Base-by-base conservation (phyloP, 2,888 invertebrate species). In the Ochropacha duplaris region DNA sequence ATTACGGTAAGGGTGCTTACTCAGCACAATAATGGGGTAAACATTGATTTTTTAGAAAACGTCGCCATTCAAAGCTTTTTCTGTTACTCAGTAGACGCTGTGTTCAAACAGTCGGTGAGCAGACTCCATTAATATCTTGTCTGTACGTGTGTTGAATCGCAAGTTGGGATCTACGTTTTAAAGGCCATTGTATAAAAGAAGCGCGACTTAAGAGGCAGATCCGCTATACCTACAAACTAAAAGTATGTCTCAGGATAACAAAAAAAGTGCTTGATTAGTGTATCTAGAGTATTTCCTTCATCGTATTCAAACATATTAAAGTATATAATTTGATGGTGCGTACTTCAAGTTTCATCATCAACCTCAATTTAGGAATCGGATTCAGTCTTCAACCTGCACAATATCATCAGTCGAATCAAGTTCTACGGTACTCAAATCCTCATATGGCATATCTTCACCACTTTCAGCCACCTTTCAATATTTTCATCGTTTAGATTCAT, bases 101-200 rank as follows among this genome's bases (percentile, higher is more conserved):
- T 44, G 44, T 71, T 69, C 74, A 76, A 81, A 81, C 73, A 76
- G 68, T 68, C 65, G 63, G 55, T 50, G 58, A 54, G 57, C 57
- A 60, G 60, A 66, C 64, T 78, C 79, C 81, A 80, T 81, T 81
- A 81, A 79, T 78, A 81, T 79, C 74, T 69, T 59, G 59, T 54
- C 61, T 61, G 62, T 60, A 74, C 82, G 81, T 80, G 81, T 72
- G 68, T 66, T 28, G 81, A 80, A 81, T 81, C 60, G 61, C 64
- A 74, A 80, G 68, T 72, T 72, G 71, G 76, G 73, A 71, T 76
- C 72, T 70, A 65, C 66, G 64, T 69, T 76, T 73, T 70, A 71
- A 68, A 73, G 73, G 64, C 72, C 63, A 65, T 64, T 64, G 71
- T 66, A 57, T 63, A 66, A 62, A n/a, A 62, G 60, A 34, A 14